phyloP scores from a whole-genome alignment of 2,888 invertebrate species.

The Cerceris ruficornis region DNA sequence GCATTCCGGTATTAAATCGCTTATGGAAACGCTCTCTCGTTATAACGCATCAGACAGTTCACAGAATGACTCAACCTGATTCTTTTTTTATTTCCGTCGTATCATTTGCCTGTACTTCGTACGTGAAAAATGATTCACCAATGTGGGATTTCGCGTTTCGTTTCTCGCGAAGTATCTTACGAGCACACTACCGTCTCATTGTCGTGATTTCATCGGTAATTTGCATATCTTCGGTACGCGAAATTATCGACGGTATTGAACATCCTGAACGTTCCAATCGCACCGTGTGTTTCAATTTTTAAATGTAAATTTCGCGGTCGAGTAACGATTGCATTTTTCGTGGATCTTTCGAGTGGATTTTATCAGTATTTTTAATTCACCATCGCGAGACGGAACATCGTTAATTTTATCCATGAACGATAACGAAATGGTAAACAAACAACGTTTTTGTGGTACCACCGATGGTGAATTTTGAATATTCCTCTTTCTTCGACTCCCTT shows the following conservation, averaged over 20 bases:
- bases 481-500: too few relatives aligned
- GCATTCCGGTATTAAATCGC: constrained; percentile 30
- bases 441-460: background rate
- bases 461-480: background rate
- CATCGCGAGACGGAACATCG: background rate
- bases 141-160: constrained; percentile 17
- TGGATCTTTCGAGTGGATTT: too few relatives aligned
- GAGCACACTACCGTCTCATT: background rate
- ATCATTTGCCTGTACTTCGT: constrained; percentile 7
- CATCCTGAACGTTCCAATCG: too few relatives aligned
- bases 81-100: constrained; percentile 19
- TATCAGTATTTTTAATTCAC: too few relatives aligned
- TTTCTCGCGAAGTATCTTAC: constrained; percentile 18
- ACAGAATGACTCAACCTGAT: constrained; percentile 48
- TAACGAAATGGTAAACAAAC: constrained; percentile 27
- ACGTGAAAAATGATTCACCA: constrained; percentile 56
- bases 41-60: constrained; percentile 14
- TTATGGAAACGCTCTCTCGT: constrained; percentile 20
- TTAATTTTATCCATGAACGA: constrained; percentile 14
- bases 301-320: too few relatives aligned
- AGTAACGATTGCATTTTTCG: too few relatives aligned
- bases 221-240: background rate
- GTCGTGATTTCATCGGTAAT: constrained; percentile 12
- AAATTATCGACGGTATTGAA: too few relatives aligned
- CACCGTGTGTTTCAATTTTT: too few relatives aligned